Conservation (phyloP, 2,113 vertebrate species). For the cat (Felis catus) region DNA sequence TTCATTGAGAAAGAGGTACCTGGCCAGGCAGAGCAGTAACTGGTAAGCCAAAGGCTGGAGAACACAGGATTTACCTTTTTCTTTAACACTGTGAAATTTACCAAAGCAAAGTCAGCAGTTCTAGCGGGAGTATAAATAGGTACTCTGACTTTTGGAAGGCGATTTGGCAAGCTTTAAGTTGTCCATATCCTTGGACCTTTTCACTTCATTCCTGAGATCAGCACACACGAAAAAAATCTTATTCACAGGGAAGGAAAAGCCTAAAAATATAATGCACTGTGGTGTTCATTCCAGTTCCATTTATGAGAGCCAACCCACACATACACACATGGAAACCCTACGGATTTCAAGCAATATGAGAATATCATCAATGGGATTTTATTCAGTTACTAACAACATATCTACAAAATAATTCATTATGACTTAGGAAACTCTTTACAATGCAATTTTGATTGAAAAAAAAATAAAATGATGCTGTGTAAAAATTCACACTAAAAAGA, state of each 20-base stretch:
- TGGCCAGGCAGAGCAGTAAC: background rate
- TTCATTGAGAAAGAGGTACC: background rate
- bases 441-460: background rate
- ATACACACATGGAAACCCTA: background rate
- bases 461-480: background rate
- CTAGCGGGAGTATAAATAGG: background rate
- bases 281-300: background rate
- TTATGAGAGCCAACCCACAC: background rate
- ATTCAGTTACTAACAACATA: background rate
- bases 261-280: background rate
- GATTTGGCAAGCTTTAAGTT: background rate
- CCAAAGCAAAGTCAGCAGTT: background rate
- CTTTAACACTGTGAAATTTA: background rate
- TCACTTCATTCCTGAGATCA: background rate
- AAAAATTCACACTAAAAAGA: slow-evolving; percentile 7
- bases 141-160: background rate
- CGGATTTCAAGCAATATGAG: background rate
- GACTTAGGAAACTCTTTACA: background rate
- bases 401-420: background rate
- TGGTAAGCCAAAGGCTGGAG: background rate
- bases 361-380: background rate
- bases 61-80: background rate
- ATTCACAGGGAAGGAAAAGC: background rate
- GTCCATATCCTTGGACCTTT: background rate
- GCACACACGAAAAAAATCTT: background rate